Evolutionary conservation across 2,888 invertebrate species (phyloP), one percentile per base, ranked within the genome.

Genomic region (Lepetodrilus schrolli): DNA sequence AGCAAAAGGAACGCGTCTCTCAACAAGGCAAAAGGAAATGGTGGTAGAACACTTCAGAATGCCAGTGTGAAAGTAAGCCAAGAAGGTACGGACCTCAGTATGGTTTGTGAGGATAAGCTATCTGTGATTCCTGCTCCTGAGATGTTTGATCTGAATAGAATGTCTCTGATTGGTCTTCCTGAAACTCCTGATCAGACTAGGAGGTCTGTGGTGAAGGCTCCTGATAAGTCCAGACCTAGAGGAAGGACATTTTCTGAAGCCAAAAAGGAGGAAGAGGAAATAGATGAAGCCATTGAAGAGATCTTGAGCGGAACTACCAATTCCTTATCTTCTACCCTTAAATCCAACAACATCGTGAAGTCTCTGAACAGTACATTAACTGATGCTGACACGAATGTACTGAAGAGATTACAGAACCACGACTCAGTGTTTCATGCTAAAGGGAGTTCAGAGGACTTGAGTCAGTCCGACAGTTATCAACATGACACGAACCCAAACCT

Each of bases 281-380:
- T 88, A 38, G 82, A 86, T 69, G 83, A 84, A 36, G 86, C 83
- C n/a, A 86, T 88, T 70, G 85, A 88, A 50, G 89, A 89, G 73
- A 89, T 89, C 38, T 75, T 89, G 17, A 87, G 80, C 49, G 80
- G 81, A 47, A 86, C 84, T 7, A 80, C 65, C n/a, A 73, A 80
- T 21, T 78, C 83, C 0, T 66, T 79, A 21, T 76, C 75, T 13
- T 85, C 84, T 0, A 83, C 82, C 4, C 66, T 81, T 1, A 80
- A 72, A 69, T 82, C 83, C 5, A 78, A 78, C 72, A 70, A 65
- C 72, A 70, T 69, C 66, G 5, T 71, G 10, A 80, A 73, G 70
- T 80, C 83, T 72, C 76, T 77, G 1, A 80, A 75, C 72, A 82
- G 81, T 68, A 84, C 86, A 4, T 72, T 87, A n/a, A 84, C 85